Base-by-base conservation (phyloP, 2,797 vertebrate genomes). In the Apogon talboti region DNA sequence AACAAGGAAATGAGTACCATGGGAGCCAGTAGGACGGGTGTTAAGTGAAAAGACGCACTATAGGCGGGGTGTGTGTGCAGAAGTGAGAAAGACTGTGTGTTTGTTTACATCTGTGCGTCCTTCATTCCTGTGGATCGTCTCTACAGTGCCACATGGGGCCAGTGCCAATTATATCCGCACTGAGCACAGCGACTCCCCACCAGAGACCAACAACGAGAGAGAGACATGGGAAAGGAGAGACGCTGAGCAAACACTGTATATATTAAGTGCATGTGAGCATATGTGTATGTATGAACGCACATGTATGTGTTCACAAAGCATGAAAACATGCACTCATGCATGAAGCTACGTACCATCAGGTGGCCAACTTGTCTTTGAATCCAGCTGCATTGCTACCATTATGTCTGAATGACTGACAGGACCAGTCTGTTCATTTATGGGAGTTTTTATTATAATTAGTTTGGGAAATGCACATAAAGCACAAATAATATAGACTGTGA, bases 141-240 rank as follows among this genome's bases (percentile, higher is more conserved):
- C 84, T 75, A 77, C 69, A 74, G 63, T 80, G 74, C 83, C 88
- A 88, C 83, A 87, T 83, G 87, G 84, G 86, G 71, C 83, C 78
- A 43, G 59, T 79, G 85, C 78, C 85, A 90, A 86, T 90, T 89
- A 87, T 87, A 86, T 78, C 75, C 45, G 19, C 79, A 67, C 64
- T 61, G 66, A 83, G 85, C 80, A 70, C 16, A 66, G 42, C 55
- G 38, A 66, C 76, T 61, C 53, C 41, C 56, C 80, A 53, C 64
- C 70, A 73, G 62, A 80, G 84, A 81, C 30, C 11, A 24, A 63
- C 5, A 55, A 52, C 62, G 53, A 70, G 61, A 65, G 59, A 58
- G 64, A 70, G 66, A 67, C 59, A 50, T 50, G 62, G 59, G 50
- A 30, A 46, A 48, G 28, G 48, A 46, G 54, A 66, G 57, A 67